phyloP scores from a whole-genome alignment of 2,888 invertebrate species.

The Abrostola tripartita region DNA sequence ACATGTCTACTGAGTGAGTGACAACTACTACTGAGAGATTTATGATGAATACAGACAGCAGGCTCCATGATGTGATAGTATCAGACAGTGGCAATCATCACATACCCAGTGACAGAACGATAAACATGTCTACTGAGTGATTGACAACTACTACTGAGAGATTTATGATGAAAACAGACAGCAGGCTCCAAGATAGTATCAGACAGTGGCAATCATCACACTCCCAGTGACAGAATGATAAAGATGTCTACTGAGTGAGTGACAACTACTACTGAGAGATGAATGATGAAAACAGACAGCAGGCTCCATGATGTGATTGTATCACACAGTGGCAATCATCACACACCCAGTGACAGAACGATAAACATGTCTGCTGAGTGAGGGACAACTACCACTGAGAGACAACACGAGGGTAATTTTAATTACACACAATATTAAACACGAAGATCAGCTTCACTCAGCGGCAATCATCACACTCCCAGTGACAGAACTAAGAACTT shows the following conservation, averaged over 20 bases:
- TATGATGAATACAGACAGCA: no score
- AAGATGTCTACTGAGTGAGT: conserved; percentile 42
- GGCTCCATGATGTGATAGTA: no score
- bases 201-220: conserved; percentile 36
- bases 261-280: conserved; percentile 7
- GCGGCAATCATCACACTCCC: conserved; percentile 14
- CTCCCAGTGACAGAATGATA: conserved; percentile 54
- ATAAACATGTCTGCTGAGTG: conserved; percentile 44
- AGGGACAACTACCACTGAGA: conserved; percentile 36
- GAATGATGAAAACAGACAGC: neutral
- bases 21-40: conserved; percentile 38
- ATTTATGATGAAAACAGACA: neutral
- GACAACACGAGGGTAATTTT: no score
- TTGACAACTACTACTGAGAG: no score
- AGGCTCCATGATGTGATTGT: no score
- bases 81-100: conserved; percentile 18
- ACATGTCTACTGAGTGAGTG: conserved; percentile 44
- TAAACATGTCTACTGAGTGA: neutral
- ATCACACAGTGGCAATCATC: conserved; percentile 29
- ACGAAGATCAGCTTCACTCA: no score
- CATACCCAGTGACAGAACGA: conserved; percentile 52
- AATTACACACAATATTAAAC: no score
- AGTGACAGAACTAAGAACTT: conserved; percentile 32
- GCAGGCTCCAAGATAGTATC: no score
- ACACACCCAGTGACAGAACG: conserved; percentile 58